A percentile compares a stretch with the other conserved stretches of the same genome.
Evolutionary conservation across 2,113 vertebrate species (phyloP).

Genomic region (Leucosticte australis): DNA sequence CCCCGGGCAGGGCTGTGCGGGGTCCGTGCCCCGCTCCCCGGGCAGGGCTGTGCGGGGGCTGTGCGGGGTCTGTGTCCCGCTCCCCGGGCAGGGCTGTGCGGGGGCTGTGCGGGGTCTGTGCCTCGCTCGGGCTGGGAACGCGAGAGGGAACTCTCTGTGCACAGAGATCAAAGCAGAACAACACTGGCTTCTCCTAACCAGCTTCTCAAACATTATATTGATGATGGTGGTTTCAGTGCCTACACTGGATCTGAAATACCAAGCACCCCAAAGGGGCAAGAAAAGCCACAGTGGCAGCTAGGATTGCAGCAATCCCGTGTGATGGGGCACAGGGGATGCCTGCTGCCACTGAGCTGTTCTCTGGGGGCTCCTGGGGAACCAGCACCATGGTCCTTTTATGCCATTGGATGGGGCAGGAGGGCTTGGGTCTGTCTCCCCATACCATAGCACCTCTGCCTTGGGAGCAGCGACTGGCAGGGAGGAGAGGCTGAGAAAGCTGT

Average conservation of each 20-base stretch:
- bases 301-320: not conserved
- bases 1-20: too few relatives aligned
- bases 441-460: not conserved
- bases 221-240: not conserved
- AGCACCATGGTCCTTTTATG: not conserved
- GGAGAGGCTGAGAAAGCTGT: not conserved
- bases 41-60: too few relatives aligned
- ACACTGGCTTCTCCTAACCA: not conserved
- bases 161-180: not conserved
- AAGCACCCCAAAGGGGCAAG: not conserved
- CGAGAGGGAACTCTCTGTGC: rapidly evolving
- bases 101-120: not conserved
- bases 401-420: not conserved
- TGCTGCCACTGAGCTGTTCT: not conserved
- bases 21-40: too few relatives aligned
- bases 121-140: not conserved
- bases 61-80: too few relatives aligned
- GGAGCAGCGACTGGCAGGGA: not conserved
- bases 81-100: too few relatives aligned
- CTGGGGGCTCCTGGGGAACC: not conserved
- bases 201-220: not conserved
- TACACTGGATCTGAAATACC: not conserved
- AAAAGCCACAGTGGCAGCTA: not conserved
- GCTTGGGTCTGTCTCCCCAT: not conserved
- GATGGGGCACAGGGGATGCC: not conserved